Evolutionary conservation across 1,140 invertebrate species (phyloP).

Genomic region (Brachionus rubens): DNA sequence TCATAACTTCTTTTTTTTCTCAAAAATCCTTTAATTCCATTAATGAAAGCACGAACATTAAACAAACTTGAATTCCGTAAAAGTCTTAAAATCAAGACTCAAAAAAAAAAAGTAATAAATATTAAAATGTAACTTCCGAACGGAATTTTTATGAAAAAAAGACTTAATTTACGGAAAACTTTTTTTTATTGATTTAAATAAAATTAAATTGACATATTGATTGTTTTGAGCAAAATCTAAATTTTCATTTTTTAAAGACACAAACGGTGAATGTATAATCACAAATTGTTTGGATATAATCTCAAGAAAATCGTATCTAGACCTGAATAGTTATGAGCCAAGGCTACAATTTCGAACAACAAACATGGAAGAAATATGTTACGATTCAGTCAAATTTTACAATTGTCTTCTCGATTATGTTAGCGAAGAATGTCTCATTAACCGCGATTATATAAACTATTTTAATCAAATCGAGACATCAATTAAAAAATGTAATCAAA

Average conservation of each 20-base stretch:
- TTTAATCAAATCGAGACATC: not conserved
- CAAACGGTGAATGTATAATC: not conserved
- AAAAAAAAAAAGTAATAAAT: too few species aligned
- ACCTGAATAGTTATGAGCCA: not conserved
- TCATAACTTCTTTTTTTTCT: too few species aligned
- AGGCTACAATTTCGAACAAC: not conserved
- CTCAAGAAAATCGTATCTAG: not conserved
- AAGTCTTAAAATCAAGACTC: too few species aligned
- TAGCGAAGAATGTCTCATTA: not conserved
- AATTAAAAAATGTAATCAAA: not conserved
- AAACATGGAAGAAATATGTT: not conserved
- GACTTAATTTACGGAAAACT: too few species aligned
- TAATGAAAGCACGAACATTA: too few species aligned
- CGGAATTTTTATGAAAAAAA: too few species aligned
- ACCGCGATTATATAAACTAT: not conserved
- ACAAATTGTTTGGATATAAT: not conserved
- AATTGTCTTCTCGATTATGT: not conserved
- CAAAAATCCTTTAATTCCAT: too few species aligned
- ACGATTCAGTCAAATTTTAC: not conserved
- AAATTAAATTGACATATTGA: too few species aligned
- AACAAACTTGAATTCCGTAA: too few species aligned
- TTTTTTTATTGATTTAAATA: too few species aligned
- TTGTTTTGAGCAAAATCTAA: too few species aligned
- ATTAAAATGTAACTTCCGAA: too few species aligned
- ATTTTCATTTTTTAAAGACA: not conserved